Evolutionary conservation across 2,888 invertebrate genomes (phyloP).

Genomic region (Drosophila macrospina): DNA sequence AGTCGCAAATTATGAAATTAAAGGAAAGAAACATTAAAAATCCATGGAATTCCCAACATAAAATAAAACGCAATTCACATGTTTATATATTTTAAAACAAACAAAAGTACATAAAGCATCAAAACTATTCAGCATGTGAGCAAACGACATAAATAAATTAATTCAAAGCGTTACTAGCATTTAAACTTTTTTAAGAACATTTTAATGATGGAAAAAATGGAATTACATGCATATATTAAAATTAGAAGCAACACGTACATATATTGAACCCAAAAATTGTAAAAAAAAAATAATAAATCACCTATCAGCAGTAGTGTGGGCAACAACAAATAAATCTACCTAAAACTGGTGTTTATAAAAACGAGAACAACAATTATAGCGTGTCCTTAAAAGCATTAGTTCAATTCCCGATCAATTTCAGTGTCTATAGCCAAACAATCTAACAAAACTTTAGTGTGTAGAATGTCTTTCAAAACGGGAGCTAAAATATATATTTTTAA

Average conservation of each 20-base stretch:
- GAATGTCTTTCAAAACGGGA: constrained; percentile 46
- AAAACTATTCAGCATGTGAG: constrained; percentile 69
- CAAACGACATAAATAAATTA: constrained; percentile 67
- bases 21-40: constrained; percentile 62
- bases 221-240: constrained; percentile 44
- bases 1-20: constrained; percentile 72
- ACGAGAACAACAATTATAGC: constrained; percentile 41
- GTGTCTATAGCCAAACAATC: constrained; percentile 60
- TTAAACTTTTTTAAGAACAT: constrained; percentile 75
- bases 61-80: constrained; percentile 66
- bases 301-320: constrained; percentile 49
- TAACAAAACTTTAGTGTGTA: constrained; percentile 42
- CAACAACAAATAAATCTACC: constrained; percentile 53
- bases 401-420: constrained; percentile 39
- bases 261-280: constrained; percentile 51
- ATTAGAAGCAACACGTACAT: constrained; percentile 47
- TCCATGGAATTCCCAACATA: constrained; percentile 69
- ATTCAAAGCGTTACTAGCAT: constrained; percentile 77
- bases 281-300: constrained; percentile 42
- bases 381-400: constrained; percentile 53
- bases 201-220: constrained; percentile 72
- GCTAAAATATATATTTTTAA: constrained; percentile 44
- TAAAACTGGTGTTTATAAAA: constrained; percentile 46
- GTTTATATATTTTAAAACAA: constrained; percentile 65
- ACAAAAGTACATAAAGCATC: constrained; percentile 28